Evolutionary conservation across 1,140 invertebrate species (phyloP).

Genomic region (Philopotamus ludificatus): DNA sequence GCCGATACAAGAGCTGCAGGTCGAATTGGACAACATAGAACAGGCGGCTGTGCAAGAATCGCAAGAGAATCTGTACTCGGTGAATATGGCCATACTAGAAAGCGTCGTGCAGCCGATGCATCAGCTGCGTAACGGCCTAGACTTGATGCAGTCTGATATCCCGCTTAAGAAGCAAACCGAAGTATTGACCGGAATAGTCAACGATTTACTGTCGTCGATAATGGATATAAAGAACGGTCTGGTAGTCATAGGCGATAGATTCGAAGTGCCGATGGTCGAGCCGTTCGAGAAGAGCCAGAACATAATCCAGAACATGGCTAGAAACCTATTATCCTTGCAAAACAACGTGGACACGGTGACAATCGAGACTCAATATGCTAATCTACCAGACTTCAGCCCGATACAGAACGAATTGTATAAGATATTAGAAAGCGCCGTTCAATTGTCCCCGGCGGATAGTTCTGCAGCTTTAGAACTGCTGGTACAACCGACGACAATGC

Average conservation of each 20-base stretch:
- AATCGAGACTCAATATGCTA: constrained; percentile 39
- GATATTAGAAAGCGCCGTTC: constrained; percentile 51
- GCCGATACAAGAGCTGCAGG: constrained; percentile 50
- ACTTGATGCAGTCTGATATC: constrained; percentile 44
- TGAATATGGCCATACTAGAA: constrained; percentile 55
- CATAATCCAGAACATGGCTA: constrained; percentile 55
- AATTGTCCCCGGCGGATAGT: constrained; percentile 31
- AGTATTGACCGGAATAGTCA: constrained; percentile 42
- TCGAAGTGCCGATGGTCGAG: constrained; percentile 39
- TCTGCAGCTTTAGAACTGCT: constrained; percentile 21
- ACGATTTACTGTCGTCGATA: constrained; percentile 47
- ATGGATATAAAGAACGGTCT: constrained; percentile 47
- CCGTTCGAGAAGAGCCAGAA: constrained; percentile 53
- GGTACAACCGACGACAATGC: constrained; percentile 22
- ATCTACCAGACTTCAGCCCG: constrained; percentile 18
- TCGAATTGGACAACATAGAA: constrained; percentile 48
- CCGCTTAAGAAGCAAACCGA: constrained; percentile 39
- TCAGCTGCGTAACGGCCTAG: constrained; percentile 53
- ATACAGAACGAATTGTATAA: constrained; percentile 49
- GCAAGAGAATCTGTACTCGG: constrained; percentile 49
- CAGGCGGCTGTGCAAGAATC: constrained; percentile 50
- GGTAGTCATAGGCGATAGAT: constrained; percentile 40
- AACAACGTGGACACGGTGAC: constrained; percentile 45
- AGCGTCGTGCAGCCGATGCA: constrained; percentile 53
- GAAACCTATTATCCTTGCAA: constrained; percentile 53